Evolutionary conservation across 1,140 invertebrate genomes (phyloP), one percentile per base, ranked within the genome.

Genomic region (Monomorium pharaonis): DNA sequence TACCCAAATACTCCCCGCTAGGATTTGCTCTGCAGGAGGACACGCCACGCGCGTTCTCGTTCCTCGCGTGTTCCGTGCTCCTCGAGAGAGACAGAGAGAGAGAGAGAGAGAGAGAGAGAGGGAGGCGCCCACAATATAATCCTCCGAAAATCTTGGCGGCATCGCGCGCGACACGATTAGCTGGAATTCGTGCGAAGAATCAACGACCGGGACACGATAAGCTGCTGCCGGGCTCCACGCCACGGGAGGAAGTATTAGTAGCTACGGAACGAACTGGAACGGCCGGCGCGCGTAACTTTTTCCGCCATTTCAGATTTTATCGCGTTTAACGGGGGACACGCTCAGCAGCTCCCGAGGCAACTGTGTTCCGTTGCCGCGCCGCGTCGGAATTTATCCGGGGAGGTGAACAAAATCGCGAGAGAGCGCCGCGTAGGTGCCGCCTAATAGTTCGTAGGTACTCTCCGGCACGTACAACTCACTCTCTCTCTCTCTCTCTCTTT

Each of bases 401-500:
- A 58, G 76, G 49, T 33, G n/a, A 74, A 70, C 49, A 72, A 77
- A 89, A 86, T 89, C 58, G 87, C 84, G 42, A 77, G 81, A n/a
- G n/a, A n/a, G n/a, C n/a, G n/a, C n/a, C 63, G 87, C 87, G 56
- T 86, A 81, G 87, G 77, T 70, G 87, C 67, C 51, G 75, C 54
- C 76, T 89, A 89, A 89, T 88, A 76, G 84, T 76, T 86, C 87
- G 88, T 89, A 81, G 84, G 37, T 81, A 76, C 81, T 75, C 74
- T 27, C 42, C 21, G 56, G 33, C 86, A 83, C 70, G 77, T 87
- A 88, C 69, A 74, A 18, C 67, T 16, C 10, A 56, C 16, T 58
- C 10, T 56, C 21, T 70, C 51, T 47, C 3, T 47, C 37, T 60
- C 18, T 37, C 30, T 69, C 62, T 42, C 33, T 42, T n/a, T 75